Conservation (phyloP, 2,888 invertebrate genomes). For the Gibbula magus region DNA sequence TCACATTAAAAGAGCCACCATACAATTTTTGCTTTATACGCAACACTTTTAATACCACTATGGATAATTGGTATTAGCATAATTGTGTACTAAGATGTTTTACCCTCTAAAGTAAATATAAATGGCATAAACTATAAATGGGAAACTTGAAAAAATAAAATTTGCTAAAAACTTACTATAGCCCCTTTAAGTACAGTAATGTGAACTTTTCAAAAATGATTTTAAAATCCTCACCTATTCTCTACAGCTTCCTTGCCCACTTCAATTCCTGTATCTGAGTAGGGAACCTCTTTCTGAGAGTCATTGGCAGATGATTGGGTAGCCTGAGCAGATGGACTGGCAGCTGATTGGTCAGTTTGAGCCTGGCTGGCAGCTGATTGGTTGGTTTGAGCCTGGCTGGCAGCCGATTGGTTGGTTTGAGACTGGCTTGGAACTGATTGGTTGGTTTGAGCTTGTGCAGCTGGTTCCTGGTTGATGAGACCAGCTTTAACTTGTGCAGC, state of each 20-base stretch:
- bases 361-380: background rate
- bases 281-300: background rate
- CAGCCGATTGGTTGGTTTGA: background rate
- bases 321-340: background rate
- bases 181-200: no score
- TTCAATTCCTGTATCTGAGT: background rate
- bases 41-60: no score
- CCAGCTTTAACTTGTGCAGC: slow-evolving; percentile 60
- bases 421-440: background rate
- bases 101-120: no score
- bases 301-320: background rate
- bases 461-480: slow-evolving; percentile 42
- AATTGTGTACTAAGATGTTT: no score
- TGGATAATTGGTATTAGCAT: no score
- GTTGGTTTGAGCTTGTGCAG: background rate
- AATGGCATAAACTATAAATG: no score
- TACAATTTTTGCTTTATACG: no score
- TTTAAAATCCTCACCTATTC: background rate
- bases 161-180: no score
- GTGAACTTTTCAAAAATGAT: no score
- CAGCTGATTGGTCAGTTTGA: background rate
- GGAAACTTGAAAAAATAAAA: no score
- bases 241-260: background rate
- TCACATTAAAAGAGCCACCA: no score
- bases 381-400: background rate